Percentiles rank a stretch among this genome's conserved stretches.
Evolutionary conservation across 2,113 vertebrate species (phyloP).

Genomic region (Sclerurus mexicanus): DNA sequence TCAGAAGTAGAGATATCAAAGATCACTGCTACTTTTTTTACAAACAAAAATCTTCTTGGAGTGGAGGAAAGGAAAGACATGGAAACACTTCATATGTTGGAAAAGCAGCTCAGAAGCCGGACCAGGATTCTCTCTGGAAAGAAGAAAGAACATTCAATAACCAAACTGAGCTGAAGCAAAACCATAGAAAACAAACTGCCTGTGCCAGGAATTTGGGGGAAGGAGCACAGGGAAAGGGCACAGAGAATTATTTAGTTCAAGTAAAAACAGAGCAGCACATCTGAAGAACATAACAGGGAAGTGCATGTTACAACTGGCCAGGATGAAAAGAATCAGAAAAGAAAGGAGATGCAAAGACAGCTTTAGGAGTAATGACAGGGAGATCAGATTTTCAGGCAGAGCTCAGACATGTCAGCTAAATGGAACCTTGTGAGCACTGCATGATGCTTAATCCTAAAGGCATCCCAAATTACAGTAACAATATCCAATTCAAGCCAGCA

Average conservation of each 20-base stretch:
- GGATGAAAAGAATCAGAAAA: slow-evolving; percentile 7
- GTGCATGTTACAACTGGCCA: background rate
- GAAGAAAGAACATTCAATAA: background rate
- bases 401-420: slow-evolving; percentile 42
- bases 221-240: background rate
- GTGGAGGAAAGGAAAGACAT: background rate
- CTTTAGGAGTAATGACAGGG: background rate
- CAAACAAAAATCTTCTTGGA: background rate
- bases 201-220: background rate
- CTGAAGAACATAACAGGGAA: background rate
- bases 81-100: background rate
- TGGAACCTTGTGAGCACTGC: background rate
- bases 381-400: slow-evolving; percentile 27
- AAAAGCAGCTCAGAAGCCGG: background rate
- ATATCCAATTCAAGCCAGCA: background rate
- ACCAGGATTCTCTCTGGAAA: background rate
- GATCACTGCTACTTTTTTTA: background rate
- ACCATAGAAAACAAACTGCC: slow-evolving; percentile 16
- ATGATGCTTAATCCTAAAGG: slow-evolving; percentile 13
- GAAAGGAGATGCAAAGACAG: background rate
- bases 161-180: slow-evolving; percentile 10
- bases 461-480: slow-evolving; percentile 16
- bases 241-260: background rate
- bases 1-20: background rate
- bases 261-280: background rate